Conservation (phyloP, 1,140 invertebrate genomes). For the Drosophila pectinifera region DNA sequence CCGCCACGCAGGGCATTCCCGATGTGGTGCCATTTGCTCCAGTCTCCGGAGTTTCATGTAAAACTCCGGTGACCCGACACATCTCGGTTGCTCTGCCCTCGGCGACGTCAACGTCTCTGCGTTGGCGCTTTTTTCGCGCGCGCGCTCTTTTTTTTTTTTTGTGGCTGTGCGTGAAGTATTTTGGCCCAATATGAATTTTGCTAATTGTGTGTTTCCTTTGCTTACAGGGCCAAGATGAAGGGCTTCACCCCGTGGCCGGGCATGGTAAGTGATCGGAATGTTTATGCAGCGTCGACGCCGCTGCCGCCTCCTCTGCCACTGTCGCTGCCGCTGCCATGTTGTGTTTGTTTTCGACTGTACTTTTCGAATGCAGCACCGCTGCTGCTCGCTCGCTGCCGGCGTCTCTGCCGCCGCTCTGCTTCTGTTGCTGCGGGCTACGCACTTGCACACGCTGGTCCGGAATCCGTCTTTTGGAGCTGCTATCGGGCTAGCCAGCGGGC, state of each 20-base stretch:
- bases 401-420: constrained; percentile 33
- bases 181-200: constrained; percentile 19
- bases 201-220: constrained; percentile 71
- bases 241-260: constrained; percentile 97
- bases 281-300: constrained; percentile 47
- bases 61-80: constrained; percentile 5
- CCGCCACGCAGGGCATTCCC: constrained; percentile 19
- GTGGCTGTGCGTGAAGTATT: constrained; percentile 4
- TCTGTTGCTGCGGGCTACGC: constrained; percentile 54
- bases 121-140: constrained; percentile 80
- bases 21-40: constrained; percentile 4
- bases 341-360: constrained; percentile 82
- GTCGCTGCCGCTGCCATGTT: constrained; percentile 40
- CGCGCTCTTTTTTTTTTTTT: constrained; percentile 54
- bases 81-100: constrained; percentile 4
- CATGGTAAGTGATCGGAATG: constrained; percentile 90
- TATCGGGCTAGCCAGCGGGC: constrained; percentile 16
- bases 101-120: constrained; percentile 56
- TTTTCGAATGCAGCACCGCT: constrained; percentile 66
- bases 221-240: constrained; percentile 97
- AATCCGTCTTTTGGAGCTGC: constrained; percentile 21
- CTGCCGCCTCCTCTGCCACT: constrained; percentile 42
- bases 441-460: constrained; percentile 51
- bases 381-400: constrained; percentile 14
- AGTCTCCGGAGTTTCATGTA: constrained; percentile 10